A percentile compares a stretch with the other conserved stretches of the same genome.
These are phyloP conservation scores for Strix aluco DNA, from an alignment of 2,113 vertebrate genomes.

Conservation along the genomic window DNA sequence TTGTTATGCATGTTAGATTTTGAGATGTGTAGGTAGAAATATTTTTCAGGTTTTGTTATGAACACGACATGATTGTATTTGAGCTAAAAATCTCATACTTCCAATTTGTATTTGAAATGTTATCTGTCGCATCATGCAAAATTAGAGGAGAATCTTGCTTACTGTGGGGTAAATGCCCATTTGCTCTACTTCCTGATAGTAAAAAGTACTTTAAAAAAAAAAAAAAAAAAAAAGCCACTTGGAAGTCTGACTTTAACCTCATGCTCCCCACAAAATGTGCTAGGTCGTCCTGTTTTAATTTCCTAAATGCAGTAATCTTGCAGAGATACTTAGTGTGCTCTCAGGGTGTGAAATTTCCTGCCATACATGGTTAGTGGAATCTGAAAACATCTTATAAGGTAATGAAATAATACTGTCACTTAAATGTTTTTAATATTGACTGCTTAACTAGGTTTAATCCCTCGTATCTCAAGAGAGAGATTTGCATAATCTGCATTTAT, in stretches of 20 bases:
- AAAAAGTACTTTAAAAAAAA: background rate
- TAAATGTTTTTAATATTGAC: background rate
- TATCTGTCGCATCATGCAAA: background rate
- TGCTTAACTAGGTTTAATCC: background rate
- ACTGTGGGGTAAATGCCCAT: background rate
- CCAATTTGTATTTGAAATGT: background rate
- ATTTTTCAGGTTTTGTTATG: background rate
- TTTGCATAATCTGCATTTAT: background rate
- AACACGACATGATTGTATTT: background rate
- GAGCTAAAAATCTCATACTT: background rate
- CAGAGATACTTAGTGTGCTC: background rate
- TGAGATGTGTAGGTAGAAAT: background rate
- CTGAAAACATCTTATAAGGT: background rate
- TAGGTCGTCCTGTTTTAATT: background rate
- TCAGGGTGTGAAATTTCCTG: background rate
- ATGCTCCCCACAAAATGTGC: background rate
- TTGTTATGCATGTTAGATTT: background rate
- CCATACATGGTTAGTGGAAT: background rate
- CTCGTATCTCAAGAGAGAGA: background rate
- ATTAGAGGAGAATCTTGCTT: background rate
- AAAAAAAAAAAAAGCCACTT: background rate
- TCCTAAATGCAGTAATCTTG: background rate
- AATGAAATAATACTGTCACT: background rate
- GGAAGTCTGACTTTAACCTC: background rate
- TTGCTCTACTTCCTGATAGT: background rate